A percentile compares a stretch with the other conserved stretches of the same genome.
These are phyloP conservation scores for Temnothorax unifasciatus DNA, from an alignment of 2,888 invertebrate genomes.

Conservation along the genomic window DNA sequence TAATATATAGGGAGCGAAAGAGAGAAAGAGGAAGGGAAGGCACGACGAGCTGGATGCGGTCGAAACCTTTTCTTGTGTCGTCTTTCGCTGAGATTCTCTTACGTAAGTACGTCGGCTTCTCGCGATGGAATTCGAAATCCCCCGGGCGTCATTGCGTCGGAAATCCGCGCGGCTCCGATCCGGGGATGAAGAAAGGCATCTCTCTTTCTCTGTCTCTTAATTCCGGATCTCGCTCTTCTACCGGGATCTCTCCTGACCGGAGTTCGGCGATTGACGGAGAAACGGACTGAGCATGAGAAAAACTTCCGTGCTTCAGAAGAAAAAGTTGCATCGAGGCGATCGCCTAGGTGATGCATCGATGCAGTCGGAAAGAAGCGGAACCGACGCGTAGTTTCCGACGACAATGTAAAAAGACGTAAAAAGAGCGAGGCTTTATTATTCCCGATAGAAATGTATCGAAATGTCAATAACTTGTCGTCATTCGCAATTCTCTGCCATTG, in stretches of 20 bases:
- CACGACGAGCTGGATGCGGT: conserved; percentile 25
- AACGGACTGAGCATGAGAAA: conserved; percentile 48
- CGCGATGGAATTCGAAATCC: conserved; percentile 75
- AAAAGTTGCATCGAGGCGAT: conserved; percentile 73
- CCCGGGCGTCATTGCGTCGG: conserved; percentile 73
- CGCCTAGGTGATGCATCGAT: conserved; percentile 64
- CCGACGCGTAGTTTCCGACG: conserved; percentile 65
- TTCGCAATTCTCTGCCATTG: conserved; percentile 34
- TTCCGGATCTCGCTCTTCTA: conserved; percentile 31
- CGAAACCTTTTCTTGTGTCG: conserved; percentile 70
- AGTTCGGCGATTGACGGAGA: conserved; percentile 55
- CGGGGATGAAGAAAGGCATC: conserved; percentile 68
- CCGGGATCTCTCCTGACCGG: conserved; percentile 29
- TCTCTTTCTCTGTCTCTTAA: conserved; percentile 11
- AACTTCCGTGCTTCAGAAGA: conserved; percentile 68
- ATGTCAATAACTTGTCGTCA: conserved; percentile 72
- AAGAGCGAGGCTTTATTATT: conserved; percentile 70
- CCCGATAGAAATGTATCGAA: conserved; percentile 76
- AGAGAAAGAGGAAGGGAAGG: not conserved
- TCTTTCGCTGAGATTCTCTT: conserved; percentile 74
- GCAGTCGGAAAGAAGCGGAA: conserved; percentile 64
- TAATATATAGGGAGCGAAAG: not conserved
- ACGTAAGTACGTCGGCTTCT: conserved; percentile 74
- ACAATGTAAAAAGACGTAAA: conserved; percentile 41
- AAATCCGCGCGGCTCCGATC: conserved; percentile 62